Evolutionary conservation across 2,113 vertebrate species (phyloP).

Genomic region (Tonatia bakeri): DNA sequence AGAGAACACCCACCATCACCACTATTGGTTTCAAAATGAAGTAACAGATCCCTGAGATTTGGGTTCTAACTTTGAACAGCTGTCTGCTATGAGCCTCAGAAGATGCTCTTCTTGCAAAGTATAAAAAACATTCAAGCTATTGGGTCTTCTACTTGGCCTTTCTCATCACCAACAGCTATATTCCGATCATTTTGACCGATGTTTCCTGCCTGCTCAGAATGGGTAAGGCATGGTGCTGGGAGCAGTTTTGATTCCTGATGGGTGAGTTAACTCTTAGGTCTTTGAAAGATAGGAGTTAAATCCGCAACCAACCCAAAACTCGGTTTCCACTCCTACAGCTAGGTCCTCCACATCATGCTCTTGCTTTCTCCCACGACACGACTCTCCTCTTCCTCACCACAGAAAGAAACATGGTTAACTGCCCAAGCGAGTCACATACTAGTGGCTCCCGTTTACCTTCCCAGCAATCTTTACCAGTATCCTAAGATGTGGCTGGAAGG

Average conservation of each 20-base stretch:
- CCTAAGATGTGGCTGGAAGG: not conserved
- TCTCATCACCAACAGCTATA: not conserved
- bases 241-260: not conserved
- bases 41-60: not conserved
- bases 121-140: not conserved
- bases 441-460: fast-evolving
- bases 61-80: not conserved
- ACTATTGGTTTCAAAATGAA: not conserved
- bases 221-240: not conserved
- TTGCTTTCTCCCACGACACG: not conserved
- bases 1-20: not conserved
- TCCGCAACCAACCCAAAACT: not conserved
- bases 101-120: not conserved
- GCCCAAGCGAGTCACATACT: not conserved
- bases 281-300: not conserved
- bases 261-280: not conserved
- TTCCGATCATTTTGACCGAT: not conserved
- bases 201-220: not conserved
- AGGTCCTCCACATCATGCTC: not conserved
- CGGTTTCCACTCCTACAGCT: not conserved
- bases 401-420: not conserved
- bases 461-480: not conserved
- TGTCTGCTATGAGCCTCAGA: not conserved
- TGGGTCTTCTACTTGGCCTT: not conserved
- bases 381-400: not conserved